Percentiles rank a stretch among this genome's conserved stretches.
phyloP scores from a whole-genome alignment of 1,140 invertebrate species.

The Tetramorium alpestre region DNA sequence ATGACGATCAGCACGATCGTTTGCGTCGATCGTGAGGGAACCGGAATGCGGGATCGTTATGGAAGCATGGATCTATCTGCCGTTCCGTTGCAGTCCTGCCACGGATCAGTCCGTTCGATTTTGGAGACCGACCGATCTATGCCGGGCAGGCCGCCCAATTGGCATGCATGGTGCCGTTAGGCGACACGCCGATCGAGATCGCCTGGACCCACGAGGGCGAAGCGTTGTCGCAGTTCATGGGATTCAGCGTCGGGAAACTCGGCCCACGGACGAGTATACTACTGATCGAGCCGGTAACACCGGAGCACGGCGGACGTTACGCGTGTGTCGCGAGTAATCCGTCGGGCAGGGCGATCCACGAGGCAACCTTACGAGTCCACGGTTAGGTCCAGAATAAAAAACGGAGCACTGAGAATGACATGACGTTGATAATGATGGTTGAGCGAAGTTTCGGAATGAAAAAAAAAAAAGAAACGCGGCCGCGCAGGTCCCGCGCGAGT shows the following conservation, averaged over 20 bases:
- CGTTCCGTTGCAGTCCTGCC: conserved; percentile 89
- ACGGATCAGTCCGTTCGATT: conserved; percentile 89
- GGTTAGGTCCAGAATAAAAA: conserved; percentile 83
- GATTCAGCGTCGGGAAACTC: conserved; percentile 85
- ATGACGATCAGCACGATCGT: conserved; percentile 34
- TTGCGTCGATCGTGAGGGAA: conserved; percentile 18
- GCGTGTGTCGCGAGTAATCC: conserved; percentile 89
- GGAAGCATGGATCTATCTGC: conserved; percentile 61
- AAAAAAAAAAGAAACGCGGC: conserved; percentile 34
- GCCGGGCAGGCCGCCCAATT: conserved; percentile 90
- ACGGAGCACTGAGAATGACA: conserved; percentile 67
- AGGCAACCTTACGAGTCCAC: conserved; percentile 87
- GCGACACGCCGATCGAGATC: conserved; percentile 90
- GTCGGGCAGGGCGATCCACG: conserved; percentile 87
- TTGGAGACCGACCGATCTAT: conserved; percentile 88
- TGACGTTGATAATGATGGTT: conserved; percentile 54
- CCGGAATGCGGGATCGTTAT: conserved; percentile 6
- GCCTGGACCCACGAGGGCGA: conserved; percentile 88
- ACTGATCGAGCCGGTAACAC: conserved; percentile 85
- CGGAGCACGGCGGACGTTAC: conserved; percentile 88
- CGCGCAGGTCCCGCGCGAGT: conserved; percentile 56
- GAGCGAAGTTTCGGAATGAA: conserved; percentile 68
- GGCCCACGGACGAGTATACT: conserved; percentile 87
- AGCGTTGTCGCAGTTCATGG: conserved; percentile 81
- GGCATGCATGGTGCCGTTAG: conserved; percentile 90